Evolutionary conservation across 2,888 invertebrate genomes (phyloP).

Genomic region (Lasioglossum oenotherae): DNA sequence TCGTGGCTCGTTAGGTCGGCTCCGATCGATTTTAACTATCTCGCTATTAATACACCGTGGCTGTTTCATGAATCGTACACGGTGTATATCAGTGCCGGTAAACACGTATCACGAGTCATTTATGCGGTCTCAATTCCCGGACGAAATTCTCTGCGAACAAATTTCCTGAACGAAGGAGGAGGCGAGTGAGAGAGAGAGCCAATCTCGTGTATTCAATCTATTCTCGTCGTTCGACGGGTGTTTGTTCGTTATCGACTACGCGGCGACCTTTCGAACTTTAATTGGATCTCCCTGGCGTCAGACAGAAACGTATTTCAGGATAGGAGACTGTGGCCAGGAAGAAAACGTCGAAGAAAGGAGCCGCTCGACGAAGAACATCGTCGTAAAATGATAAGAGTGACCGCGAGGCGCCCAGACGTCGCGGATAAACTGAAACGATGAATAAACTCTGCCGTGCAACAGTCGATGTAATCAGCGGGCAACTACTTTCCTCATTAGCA

Average conservation of each 20-base stretch:
- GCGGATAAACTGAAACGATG: constrained; percentile 9
- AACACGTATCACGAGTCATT: neutral
- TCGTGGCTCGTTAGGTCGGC: constrained; percentile 50
- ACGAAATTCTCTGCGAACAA: neutral
- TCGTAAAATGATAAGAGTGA: neutral
- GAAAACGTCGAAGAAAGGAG: neutral
- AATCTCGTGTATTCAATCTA: too few species aligned
- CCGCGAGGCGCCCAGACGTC: neutral
- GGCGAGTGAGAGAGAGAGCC: too few species aligned
- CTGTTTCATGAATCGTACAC: constrained; percentile 1
- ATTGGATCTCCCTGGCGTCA: neutral
- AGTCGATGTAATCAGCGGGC: constrained; percentile 14
- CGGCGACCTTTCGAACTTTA: too few species aligned
- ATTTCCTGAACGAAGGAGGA: too few species aligned
- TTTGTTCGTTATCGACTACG: too few species aligned
- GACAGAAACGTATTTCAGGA: neutral
- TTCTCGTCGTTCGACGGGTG: too few species aligned
- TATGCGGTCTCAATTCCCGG: neutral
- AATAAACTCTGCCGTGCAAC: constrained; percentile 4
- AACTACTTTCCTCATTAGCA: constrained; percentile 42
- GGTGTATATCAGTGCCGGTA: neutral
- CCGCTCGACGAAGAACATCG: neutral
- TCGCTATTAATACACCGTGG: constrained; percentile 3
- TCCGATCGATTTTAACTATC: constrained; percentile 42
- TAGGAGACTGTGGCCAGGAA: neutral